Base-by-base conservation (phyloP, 2,797 vertebrate genomes). In the Enteromius unitaeniatus region DNA sequence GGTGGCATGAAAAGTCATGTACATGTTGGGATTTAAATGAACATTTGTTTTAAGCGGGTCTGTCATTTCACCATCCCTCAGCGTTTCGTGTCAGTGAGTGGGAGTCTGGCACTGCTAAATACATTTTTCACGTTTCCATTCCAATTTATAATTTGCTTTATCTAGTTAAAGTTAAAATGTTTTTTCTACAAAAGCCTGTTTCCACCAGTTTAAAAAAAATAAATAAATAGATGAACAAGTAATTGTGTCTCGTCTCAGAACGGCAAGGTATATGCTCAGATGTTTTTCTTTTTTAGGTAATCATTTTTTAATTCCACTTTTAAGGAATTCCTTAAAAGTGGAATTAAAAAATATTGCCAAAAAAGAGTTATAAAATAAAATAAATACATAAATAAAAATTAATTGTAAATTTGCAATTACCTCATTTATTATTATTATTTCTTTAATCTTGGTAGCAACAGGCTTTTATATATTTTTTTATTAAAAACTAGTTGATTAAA, bases 1-100 rank as follows among this genome's bases (percentile, higher is more conserved):
- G 51, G 82, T 65, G 64, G 75, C 72, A 75, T 73, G 77, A 74
- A 83, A 74, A 69, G 42, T 51, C 64, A 58, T 70, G 82, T 83
- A 70, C 75, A 68, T 69, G 37, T 78, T 17, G 64, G 65, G 75
- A 69, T 70, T 84, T 31, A 72, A 70, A 78, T 34, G 2, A 83
- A 76, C 42, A 49, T 26, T 17, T 70, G 79, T 62, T 58, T 62
- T 47, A 75, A 68, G 34, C 70, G 23, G 55, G 17, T 55, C 69
- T 73, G 40, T 74, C 58, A 34, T 74, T 26, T 53, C 45, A 31
- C 45, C 42, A 31, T 40, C 45, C 34, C 60, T 76, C 72, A 55
- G 31, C 19, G 31, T 68, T 58, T 40, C 47, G 19, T 55, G 68
- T 81, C 79, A 6, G 40, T 37, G 28, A 49, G 40, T 64, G 68